phyloP scores from a whole-genome alignment of 2,888 invertebrate genomes.

The Dryobotodes eremita region DNA sequence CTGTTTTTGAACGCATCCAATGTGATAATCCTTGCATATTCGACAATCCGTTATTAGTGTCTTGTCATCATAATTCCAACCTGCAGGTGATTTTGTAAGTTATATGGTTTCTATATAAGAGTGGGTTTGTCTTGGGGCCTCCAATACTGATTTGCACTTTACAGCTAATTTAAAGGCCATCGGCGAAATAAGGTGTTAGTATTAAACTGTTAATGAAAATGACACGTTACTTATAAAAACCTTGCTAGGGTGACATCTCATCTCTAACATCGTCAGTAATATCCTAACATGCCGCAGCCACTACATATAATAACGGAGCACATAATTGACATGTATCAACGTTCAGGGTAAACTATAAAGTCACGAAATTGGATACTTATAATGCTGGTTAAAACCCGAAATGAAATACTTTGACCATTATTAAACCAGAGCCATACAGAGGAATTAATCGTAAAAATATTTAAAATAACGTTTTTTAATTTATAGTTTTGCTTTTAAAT shows the following conservation, averaged over 20 bases:
- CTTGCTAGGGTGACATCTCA: background rate
- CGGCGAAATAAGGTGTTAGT: background rate
- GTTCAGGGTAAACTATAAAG: background rate
- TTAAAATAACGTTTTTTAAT: slow-evolving; percentile 8
- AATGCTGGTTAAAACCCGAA: background rate
- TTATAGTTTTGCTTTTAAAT: no score
- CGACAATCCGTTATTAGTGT: no score
- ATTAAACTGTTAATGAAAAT: background rate
- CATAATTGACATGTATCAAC: background rate
- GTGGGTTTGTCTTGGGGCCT: background rate
- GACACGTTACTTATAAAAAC: background rate
- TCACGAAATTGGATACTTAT: background rate
- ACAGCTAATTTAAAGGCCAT: background rate
- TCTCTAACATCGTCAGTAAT: background rate
- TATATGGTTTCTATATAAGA: background rate
- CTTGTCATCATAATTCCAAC: no score
- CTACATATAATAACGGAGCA: slow-evolving; percentile 7
- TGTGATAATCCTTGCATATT: no score
- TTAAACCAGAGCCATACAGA: background rate
- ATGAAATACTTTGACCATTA: slow-evolving; percentile 8
- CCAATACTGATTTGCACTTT: background rate
- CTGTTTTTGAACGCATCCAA: no score
- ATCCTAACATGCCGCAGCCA: background rate
- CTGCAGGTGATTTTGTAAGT: background rate
- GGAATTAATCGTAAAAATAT: background rate